Evolutionary conservation across 2,888 invertebrate species (phyloP), one percentile per base, ranked within the genome.

Genomic region (Acanthacorydalis orientalis): DNA sequence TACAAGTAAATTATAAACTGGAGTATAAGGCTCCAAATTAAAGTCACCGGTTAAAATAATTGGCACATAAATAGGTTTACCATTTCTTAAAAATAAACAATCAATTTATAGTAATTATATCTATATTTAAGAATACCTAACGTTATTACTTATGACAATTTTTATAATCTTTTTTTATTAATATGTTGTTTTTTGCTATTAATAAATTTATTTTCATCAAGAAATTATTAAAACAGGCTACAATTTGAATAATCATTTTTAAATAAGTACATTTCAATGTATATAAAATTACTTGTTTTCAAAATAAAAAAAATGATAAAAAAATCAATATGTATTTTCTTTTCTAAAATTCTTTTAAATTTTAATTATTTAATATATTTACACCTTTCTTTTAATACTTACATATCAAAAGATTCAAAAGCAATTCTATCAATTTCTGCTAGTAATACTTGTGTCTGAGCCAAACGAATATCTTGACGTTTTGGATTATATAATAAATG

Each of bases 401-500:
- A 67, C 67, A 48, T 49, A 15, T 57, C 57, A 51, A 59, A 57
- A 50, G 60, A 55, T 38, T 64, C 63, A 56, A 73, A 80, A 0
- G 88, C 77, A 53, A 89, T 74, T 55, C 83, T 71, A 54, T 91
- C 87, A 4, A 98, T 68, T 64, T 92, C 89, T 0, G 88, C 80
- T 10, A 98, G 67, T 8, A 98, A 68, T 34, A 89, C 62, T 57
- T 86, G 83, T 37, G 84, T 69, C 67, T 98, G 97, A 0, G 88
- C 92, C 32, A 96, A 68, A 54, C 93, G 78, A 1, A 96, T 79
- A 62, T 97, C 96, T 15, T 85, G 80, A 37, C 97, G 71, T 54
- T 69, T 78, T 0, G 90, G 92, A 70, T 97, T 97, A 64, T 85
- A 98, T 9, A 97, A 68, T 42, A 98, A 70, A 65, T 98, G 98